These are phyloP conservation scores for Barbus barbus DNA, from an alignment of 2,113 vertebrate species.

Conservation along the genomic window DNA sequence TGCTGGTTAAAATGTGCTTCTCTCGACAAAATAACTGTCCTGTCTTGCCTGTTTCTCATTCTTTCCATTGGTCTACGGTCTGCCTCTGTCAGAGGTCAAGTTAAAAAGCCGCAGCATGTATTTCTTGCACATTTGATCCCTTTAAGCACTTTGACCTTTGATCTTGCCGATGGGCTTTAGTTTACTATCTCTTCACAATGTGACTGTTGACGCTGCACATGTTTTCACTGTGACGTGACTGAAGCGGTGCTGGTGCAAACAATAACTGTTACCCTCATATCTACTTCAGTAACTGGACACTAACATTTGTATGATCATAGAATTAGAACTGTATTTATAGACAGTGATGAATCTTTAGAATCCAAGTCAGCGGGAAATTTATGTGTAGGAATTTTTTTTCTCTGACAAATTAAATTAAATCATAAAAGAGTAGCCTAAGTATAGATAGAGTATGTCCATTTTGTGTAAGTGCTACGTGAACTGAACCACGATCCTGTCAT, in stretches of 20 bases:
- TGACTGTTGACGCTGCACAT: constrained; percentile 17
- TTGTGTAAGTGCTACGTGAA: background rate
- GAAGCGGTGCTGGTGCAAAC: background rate
- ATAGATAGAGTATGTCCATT: no score
- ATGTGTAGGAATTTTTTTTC: background rate
- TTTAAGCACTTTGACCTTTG: constrained; percentile 5
- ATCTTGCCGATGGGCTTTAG: constrained; percentile 2
- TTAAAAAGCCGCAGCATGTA: background rate
- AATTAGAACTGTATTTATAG: background rate
- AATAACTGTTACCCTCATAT: background rate
- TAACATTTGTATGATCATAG: background rate
- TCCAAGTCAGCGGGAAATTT: background rate
- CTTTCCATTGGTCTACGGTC: background rate
- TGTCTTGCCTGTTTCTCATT: background rate
- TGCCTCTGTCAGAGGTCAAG: background rate
- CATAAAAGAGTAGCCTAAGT: background rate
- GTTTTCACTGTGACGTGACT: constrained; percentile 16
- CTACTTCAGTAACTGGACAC: background rate
- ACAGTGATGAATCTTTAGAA: background rate
- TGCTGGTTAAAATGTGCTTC: background rate
- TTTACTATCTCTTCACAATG: no score
- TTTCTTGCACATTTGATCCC: background rate
- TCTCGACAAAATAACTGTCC: background rate
- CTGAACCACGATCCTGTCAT: background rate
- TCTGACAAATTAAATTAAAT: background rate